Conservation (phyloP, 2,113 vertebrate species). For the Phaethornis superciliosus region DNA sequence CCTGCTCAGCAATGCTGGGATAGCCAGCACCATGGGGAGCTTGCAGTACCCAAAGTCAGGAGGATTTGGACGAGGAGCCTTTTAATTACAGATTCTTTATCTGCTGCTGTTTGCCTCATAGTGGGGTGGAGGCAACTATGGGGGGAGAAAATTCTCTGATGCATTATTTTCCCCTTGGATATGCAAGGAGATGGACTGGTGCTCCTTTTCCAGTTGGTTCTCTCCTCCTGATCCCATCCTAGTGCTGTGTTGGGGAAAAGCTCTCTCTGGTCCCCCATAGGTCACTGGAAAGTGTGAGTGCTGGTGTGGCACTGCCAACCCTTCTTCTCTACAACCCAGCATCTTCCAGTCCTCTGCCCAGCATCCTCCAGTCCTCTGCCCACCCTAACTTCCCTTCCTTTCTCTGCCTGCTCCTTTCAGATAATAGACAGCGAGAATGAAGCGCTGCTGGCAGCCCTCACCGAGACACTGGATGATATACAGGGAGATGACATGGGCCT, state of each 20-base stretch:
- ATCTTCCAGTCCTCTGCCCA: background rate
- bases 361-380: background rate
- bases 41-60: background rate
- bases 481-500: conserved; percentile 89
- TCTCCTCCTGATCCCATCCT: background rate
- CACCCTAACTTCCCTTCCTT: background rate
- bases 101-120: background rate
- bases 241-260: background rate
- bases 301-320: background rate
- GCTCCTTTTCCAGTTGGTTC: background rate
- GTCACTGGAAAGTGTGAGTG: background rate
- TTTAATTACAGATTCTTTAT: background rate
- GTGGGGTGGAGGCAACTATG: background rate
- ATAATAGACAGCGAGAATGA: conserved; percentile 92
- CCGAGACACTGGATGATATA: conserved; percentile 94
- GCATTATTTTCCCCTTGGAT: background rate
- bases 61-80: background rate
- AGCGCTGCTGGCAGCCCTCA: conserved; percentile 93
- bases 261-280: background rate
- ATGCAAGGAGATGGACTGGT: background rate
- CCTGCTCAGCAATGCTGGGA: background rate
- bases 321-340: background rate
- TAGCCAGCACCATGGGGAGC: background rate
- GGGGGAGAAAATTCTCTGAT: background rate
- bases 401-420: conserved; percentile 73